Evolutionary conservation across 2,888 invertebrate species (phyloP), one percentile per base, ranked within the genome.

Genomic region (Lymantria monacha): DNA sequence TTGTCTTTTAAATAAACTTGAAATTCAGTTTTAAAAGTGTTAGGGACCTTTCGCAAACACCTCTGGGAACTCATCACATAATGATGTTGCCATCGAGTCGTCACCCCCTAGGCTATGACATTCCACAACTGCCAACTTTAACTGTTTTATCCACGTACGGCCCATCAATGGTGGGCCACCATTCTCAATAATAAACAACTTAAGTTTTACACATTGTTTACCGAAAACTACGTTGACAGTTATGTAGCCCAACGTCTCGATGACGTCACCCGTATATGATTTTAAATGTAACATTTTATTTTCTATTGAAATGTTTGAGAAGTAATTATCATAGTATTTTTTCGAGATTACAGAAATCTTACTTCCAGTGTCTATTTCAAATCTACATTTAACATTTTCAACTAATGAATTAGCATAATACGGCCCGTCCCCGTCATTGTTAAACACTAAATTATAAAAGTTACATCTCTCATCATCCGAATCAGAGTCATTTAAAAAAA

Each of bases 131-230:
- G 42, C 11, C 37, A 42, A 10, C 31, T 9, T 9, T 12, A 30
- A 13, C 53, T 13, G 9, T 44, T 42, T 14, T 51, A 57, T 43
- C 51, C 57, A 57, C 7, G 44, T 38, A 11, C 54, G 44, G 5
- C 51, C 54, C 12, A 58, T 31, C 10, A 55, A 44, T 13, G 55
- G 57, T 1, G 49, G 52, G 1, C 54, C 54, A 8, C 54, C 55
- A 36, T 42, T 46, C 3, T 51, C 30, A 38, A 51, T 51, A 33
- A 54, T 43, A 51, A 11, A 37, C 11, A 37, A n/a, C 3, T 37
- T 11, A 9, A 37, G 11, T 37, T n/a, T 37, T n/a, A 9, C 8
- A 10, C 37, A n/a, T 37, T 9, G 11, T 10, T 7, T 9, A 9
- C 11, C 10, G 11, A 9, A n/a, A 9, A 3, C 10, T 37, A 37